phyloP scores from a whole-genome alignment of 2,113 vertebrate species.

The Struthidea cinerea region DNA sequence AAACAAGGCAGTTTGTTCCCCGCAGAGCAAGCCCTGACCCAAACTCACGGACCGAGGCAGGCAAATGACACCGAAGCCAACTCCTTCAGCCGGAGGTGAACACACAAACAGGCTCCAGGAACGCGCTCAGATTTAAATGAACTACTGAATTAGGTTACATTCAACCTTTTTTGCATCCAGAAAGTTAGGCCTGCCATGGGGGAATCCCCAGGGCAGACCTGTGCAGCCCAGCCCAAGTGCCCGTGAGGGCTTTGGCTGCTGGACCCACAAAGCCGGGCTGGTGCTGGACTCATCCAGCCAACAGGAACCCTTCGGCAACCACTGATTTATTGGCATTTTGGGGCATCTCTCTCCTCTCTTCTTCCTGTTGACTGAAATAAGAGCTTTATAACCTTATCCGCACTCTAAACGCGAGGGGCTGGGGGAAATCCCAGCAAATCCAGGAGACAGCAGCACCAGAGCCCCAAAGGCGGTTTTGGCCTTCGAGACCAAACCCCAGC shows the following conservation, averaged over 20 bases:
- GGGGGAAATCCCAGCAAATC: not conserved
- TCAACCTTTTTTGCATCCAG: not conserved
- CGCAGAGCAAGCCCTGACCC: not conserved
- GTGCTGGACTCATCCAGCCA: not conserved
- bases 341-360: accelerated
- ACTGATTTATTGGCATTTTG: accelerated
- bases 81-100: accelerated
- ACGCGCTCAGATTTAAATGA: accelerated
- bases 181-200: accelerated
- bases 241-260: not conserved
- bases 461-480: not conserved
- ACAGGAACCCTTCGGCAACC: not conserved
- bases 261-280: not conserved
- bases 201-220: not conserved
- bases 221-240: not conserved
- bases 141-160: not conserved
- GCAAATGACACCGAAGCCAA: accelerated
- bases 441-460: accelerated
- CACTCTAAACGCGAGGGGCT: not conserved
- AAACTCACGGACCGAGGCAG: not conserved
- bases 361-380: not conserved
- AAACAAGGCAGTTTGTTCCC: not conserved
- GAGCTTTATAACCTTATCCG: not conserved
- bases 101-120: not conserved
- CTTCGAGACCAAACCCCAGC: not conserved